Conservation (phyloP, 1,140 invertebrate species). For the Microplitis mediator region DNA sequence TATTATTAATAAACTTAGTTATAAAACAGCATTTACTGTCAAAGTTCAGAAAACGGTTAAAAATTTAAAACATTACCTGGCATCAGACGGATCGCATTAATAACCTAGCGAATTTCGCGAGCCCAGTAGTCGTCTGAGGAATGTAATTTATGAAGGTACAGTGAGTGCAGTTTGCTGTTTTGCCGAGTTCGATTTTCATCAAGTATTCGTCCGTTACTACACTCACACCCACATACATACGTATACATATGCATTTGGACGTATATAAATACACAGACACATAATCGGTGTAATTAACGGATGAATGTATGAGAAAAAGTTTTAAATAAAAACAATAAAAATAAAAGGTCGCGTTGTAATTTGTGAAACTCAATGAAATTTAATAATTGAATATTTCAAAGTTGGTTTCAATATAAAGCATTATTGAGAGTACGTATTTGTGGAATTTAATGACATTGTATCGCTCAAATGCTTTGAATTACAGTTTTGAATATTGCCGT, state of each 20-base stretch:
- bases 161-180: conserved; percentile 56
- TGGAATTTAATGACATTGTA: too few species aligned
- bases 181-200: conserved; percentile 49
- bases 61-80: neutral
- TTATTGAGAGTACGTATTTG: too few species aligned
- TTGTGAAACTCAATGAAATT: neutral
- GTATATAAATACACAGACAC: too few species aligned
- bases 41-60: neutral
- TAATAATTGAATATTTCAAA: neutral
- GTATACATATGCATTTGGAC: too few species aligned
- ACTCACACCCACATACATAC: neutral
- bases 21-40: neutral
- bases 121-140: conserved; percentile 22
- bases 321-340: too few species aligned
- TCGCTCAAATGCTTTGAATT: too few species aligned
- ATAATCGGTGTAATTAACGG: too few species aligned
- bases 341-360: neutral
- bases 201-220: conserved; percentile 43
- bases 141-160: conserved; percentile 49
- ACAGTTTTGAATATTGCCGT: too few species aligned
- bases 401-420: too few species aligned
- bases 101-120: conserved; percentile 11
- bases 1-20: neutral
- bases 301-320: too few species aligned
- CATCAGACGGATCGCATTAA: conserved; percentile 28